Conservation (phyloP, 2,113 vertebrate genomes). For the Rhodinocichla rosea region DNA sequence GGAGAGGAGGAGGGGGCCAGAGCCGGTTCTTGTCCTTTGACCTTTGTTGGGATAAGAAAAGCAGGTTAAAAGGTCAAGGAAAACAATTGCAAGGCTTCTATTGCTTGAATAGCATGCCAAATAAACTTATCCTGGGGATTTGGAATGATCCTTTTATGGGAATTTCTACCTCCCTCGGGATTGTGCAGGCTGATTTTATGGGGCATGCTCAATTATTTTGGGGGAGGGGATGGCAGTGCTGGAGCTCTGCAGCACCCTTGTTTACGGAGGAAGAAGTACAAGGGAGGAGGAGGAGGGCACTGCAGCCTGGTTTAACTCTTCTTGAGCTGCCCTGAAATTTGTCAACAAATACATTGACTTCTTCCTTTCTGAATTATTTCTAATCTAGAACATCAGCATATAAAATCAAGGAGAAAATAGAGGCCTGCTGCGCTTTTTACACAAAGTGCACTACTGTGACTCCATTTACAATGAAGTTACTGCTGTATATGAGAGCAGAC, state of each 20-base stretch:
- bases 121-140: constrained; percentile 1
- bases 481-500: neutral
- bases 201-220: neutral
- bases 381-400: accelerated
- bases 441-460: neutral
- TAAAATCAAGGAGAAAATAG: neutral
- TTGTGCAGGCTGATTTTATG: neutral
- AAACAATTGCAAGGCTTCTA: constrained; percentile 4
- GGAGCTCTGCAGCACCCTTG: neutral
- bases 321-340: neutral
- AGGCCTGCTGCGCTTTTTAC: neutral
- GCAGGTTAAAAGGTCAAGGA: constrained; percentile 54
- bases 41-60: neutral
- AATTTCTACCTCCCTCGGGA: neutral
- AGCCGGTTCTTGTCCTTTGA: constrained; percentile 3
- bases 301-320: neutral
- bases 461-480: neutral
- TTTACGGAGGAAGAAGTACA: neutral
- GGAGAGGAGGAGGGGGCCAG: neutral
- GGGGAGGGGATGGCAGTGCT: neutral
- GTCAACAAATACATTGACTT: neutral
- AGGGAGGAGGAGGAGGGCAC: neutral
- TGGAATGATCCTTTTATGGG: constrained; percentile 30
- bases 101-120: constrained; percentile 17
- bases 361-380: neutral